Evolutionary conservation across 2,797 vertebrate genomes (phyloP), one percentile per base, ranked within the genome.

Genomic region (Poeciliopsis paucimaculata): DNA sequence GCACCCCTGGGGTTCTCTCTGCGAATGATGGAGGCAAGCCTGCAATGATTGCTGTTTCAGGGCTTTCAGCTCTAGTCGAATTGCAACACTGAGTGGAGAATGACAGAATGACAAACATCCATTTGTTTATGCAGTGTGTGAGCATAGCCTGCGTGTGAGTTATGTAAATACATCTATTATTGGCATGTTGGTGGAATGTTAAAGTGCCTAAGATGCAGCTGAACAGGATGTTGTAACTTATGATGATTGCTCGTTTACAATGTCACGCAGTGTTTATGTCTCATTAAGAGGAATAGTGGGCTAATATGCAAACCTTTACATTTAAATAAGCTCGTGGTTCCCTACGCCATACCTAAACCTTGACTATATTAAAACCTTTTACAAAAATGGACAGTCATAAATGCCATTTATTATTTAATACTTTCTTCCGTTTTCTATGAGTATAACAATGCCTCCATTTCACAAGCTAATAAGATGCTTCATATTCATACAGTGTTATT

Each of bases 1-100:
- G 77, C 79, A 86, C 85, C 92, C 90, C 90, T 90, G 89, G 77
- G 83, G 77, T 55, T 77, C 77, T 26, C 77, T 26, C 51, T 45
- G 51, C 73, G 80, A 75, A 71, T 77, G 55, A 57, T 70, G 36
- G 57, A 72, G 75, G 45, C 31, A 71, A 83, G 78, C 77, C 72
- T 62, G 76, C 64, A 68, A 81, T 82, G 72, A 86, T 77, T 46
- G 51, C 77, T 80, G 78, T 77, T 84, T 46, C 83, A 20, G 76
- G 72, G 72, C 81, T 84, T 89, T 75, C 72, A 71, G 77, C 85
- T 88, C 75, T 46, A 13, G 86, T 86, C 75, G 1, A 82, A 82
- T 86, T 89, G 82, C 87, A 86, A 76, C 80, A 83, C 71, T 0
- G 10, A 77, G 45, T 78, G 7, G 23, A 87, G 75, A 4, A 2